A percentile compares a stretch with the other conserved stretches of the same genome.
These are phyloP conservation scores for Dicyrtomina minuta DNA, from an alignment of 2,888 invertebrate genomes.

Conservation along the genomic window DNA sequence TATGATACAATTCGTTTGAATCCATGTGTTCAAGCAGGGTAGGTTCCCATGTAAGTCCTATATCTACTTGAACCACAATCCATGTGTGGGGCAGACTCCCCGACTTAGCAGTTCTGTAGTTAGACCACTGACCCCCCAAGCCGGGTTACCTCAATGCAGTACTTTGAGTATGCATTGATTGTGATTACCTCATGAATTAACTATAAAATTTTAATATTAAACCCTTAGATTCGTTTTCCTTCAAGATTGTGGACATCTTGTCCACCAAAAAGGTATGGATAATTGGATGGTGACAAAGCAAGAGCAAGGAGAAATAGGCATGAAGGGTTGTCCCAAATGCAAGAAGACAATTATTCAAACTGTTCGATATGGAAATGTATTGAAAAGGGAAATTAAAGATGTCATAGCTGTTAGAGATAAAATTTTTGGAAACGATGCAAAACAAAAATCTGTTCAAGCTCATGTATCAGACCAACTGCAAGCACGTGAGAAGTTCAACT, in stretches of 20 bases:
- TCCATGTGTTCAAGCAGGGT: too few species aligned
- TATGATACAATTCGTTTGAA: too few species aligned
- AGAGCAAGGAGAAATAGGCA: conserved; percentile 52
- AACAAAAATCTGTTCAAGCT: too few species aligned
- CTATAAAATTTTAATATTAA: neutral
- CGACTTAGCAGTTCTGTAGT: too few species aligned
- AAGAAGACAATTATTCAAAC: conserved; percentile 63
- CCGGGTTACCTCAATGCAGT: too few species aligned
- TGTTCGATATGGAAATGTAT: conserved; percentile 62
- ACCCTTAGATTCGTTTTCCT: conserved; percentile 54
- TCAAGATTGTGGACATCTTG: conserved; percentile 55
- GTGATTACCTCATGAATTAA: neutral
- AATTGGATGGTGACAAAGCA: conserved; percentile 51
- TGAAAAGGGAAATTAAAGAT: conserved; percentile 57
- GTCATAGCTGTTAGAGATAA: conserved; percentile 56
- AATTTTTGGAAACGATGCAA: conserved; percentile 54
- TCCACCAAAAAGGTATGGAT: conserved; percentile 57
- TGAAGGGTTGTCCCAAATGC: conserved; percentile 63
- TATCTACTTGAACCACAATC: too few species aligned
- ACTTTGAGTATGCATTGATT: too few species aligned
- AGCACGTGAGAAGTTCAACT: too few species aligned
- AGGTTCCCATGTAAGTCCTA: too few species aligned
- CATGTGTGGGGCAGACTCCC: too few species aligned
- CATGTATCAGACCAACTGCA: too few species aligned
- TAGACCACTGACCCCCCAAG: too few species aligned